A percentile compares a stretch with the other conserved stretches of the same genome.
Evolutionary conservation across 37 sponge, comb jelly and placozoan species (phyloP).

Genomic region (Spongilla lacustris): DNA sequence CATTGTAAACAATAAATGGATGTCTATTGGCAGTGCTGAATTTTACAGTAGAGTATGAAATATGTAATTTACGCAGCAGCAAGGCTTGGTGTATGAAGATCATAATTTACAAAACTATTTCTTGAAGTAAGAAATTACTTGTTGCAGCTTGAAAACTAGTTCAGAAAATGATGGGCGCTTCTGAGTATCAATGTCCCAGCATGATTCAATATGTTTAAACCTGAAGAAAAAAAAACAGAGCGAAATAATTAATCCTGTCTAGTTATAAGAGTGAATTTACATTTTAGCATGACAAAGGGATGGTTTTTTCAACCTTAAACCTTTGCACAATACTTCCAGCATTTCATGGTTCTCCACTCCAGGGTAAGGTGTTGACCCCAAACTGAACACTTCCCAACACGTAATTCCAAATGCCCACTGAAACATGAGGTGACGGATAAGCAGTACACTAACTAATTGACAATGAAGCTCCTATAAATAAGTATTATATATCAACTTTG

Average conservation of each 20-base stretch:
- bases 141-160: not conserved
- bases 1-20: too few species aligned
- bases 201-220: not conserved
- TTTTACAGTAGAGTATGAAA: too few species aligned
- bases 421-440: not conserved
- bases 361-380: slow-evolving; percentile 20
- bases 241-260: too few species aligned
- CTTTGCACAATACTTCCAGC: not conserved
- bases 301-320: not conserved
- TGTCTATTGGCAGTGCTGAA: too few species aligned
- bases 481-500: not conserved
- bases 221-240: not conserved
- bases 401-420: slow-evolving; percentile 48
- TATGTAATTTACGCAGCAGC: too few species aligned
- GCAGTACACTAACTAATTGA: too few species aligned
- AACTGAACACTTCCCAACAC: slow-evolving; percentile 28
- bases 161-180: not conserved
- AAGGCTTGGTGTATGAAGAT: too few species aligned
- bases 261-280: not conserved
- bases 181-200: not conserved
- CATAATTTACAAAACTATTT: too few species aligned
- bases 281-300: not conserved
- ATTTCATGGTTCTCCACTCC: not conserved
- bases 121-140: too few species aligned
- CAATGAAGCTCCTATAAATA: not conserved